Conservation (phyloP, 2,888 invertebrate species). For the Sclerodermus sp. region DNA sequence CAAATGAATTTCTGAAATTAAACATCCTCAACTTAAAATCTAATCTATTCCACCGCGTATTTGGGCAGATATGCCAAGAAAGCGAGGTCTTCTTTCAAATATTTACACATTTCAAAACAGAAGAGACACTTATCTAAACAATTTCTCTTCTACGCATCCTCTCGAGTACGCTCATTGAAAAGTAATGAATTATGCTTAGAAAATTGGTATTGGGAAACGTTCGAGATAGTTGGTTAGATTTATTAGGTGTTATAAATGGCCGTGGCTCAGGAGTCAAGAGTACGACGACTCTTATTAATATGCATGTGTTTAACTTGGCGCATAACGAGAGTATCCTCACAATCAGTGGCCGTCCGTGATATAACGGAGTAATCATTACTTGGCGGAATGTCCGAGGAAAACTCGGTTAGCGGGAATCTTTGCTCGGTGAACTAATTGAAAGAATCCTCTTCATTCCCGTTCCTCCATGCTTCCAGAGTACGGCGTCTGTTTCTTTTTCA, state of each 20-base stretch:
- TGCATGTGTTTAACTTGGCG: constrained; percentile 43
- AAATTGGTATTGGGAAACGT: too few relatives aligned
- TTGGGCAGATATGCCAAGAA: too few relatives aligned
- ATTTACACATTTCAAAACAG: too few relatives aligned
- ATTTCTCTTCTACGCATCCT: too few relatives aligned
- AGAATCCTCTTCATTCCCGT: constrained; percentile 23
- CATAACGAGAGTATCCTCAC: constrained; percentile 36
- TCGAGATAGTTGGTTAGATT: constrained; percentile 4
- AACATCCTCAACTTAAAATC: too few relatives aligned
- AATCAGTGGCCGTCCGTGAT: constrained; percentile 8
- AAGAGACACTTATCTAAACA: too few relatives aligned
- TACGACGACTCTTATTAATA: constrained; percentile 37
- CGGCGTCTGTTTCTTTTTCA: not conserved
- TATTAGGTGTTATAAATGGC: constrained; percentile 12
- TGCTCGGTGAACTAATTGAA: constrained; percentile 37
- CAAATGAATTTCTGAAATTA: too few relatives aligned
- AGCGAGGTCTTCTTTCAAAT: too few relatives aligned
- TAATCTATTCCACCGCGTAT: too few relatives aligned
- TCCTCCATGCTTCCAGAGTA: not conserved
- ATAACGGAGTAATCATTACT: constrained; percentile 33
- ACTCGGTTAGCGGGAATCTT: constrained; percentile 33
- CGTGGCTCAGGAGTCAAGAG: constrained; percentile 12
- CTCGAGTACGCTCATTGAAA: too few relatives aligned
- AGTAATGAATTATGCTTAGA: too few relatives aligned
- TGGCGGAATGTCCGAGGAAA: constrained; percentile 23